Evolutionary conservation across 2,113 vertebrate species (phyloP), one percentile per base, ranked within the genome.

Genomic region (Prunella himalayana): DNA sequence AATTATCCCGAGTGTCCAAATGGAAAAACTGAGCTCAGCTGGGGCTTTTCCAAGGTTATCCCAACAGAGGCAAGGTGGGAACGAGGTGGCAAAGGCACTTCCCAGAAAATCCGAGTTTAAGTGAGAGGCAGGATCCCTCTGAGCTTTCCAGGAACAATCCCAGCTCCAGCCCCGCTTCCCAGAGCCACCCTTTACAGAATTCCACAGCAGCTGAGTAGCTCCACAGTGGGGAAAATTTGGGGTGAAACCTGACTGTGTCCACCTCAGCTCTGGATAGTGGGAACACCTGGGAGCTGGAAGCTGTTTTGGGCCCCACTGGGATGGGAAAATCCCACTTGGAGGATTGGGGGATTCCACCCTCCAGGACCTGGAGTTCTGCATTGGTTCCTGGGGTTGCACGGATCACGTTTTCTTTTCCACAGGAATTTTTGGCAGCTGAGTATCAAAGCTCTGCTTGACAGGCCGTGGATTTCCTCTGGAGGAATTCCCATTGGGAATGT

Each of bases 11-110:
- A 68, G 50, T 7, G 77, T 47, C 73, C 84, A 56, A 61, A 79
- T 33, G 87, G 89, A 90, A 93, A 95, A 91, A 61, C 0, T n/a
- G 91, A 95, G 77, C 57, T n/a, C 5, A 20, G 45, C 61, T 60
- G 73, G 41, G 65, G 45, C 51, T 84, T 56, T 2, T 11, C 89
- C 77, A 84, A 91, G 57, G 57, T 37, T 88, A 59, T 41, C 27
- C 72, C 27, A 15, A 24, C 50, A 37, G 81, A 64, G 77, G 73
- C 94, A 91, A 60, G 65, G 56, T 31, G 54, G 0, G 14, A 95
- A 92, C 23, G 81, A 92, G 66, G 91, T 53, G 66, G 49, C 39
- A 60, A 84, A 95, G 49, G 80, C 49, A n/a, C 20, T 91, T 88
- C 73, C 57, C 35, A 89, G 92, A 76, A 79, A 64, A 76, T 57